Conservation (phyloP, 1,140 invertebrate genomes). For the Hyles euphorbiae region DNA sequence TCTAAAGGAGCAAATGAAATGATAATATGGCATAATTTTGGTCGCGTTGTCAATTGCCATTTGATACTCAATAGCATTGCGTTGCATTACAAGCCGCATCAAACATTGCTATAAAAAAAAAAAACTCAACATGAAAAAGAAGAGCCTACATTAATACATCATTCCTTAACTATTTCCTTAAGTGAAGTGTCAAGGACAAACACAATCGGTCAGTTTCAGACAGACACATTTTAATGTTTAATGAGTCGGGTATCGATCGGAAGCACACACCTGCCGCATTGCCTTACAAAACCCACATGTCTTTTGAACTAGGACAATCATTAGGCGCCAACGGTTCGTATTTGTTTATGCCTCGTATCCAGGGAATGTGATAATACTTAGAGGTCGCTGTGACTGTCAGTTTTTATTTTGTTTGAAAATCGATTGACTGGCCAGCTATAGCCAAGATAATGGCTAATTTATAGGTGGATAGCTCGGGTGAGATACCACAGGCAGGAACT, state of each 20-base stretch:
- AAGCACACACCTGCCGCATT: constrained; percentile 27
- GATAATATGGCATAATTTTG: too few species aligned
- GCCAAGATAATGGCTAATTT: too few species aligned
- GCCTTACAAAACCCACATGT: constrained; percentile 17
- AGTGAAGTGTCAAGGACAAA: constrained; percentile 34
- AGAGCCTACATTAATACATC: too few species aligned
- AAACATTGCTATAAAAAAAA: too few species aligned
- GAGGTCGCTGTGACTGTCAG: neutral
- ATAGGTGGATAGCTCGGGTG: too few species aligned
- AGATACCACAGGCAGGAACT: too few species aligned
- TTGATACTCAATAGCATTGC: too few species aligned
- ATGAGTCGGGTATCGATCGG: constrained; percentile 35
- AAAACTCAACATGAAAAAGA: too few species aligned
- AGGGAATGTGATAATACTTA: neutral
- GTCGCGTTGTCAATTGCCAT: too few species aligned
- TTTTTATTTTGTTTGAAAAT: neutral
- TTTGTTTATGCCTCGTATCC: constrained; percentile 8
- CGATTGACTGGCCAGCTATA: neutral
- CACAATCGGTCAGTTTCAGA: constrained; percentile 28
- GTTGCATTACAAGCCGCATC: too few species aligned
- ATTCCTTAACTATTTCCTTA: too few species aligned
- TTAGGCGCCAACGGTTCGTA: constrained; percentile 8
- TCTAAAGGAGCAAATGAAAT: too few species aligned
- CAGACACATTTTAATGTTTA: constrained; percentile 44
- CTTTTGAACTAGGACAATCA: constrained; percentile 32